A percentile compares a stretch with the other conserved stretches of the same genome.
Conservation (phyloP, 1,140 invertebrate genomes). For the Drosophila orosa region DNA sequence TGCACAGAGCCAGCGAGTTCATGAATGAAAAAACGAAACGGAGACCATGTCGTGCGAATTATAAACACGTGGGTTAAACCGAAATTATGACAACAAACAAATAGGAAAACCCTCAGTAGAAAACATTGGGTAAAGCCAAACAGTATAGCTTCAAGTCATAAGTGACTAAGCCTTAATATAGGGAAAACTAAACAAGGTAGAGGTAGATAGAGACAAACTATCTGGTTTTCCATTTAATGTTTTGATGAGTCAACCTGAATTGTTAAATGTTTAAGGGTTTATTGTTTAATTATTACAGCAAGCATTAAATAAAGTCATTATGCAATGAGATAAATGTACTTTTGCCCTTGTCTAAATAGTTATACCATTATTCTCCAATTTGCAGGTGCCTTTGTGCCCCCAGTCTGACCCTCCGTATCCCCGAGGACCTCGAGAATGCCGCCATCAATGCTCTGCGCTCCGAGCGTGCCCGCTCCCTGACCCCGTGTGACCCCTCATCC, state of each 20-base stretch:
- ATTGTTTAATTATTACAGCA: neutral
- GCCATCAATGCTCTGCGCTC: constrained; percentile 68
- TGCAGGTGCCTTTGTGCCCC: constrained; percentile 67
- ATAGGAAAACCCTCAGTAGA: constrained; percentile 20
- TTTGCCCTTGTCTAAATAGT: no score
- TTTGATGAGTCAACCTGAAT: neutral
- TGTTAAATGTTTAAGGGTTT: neutral
- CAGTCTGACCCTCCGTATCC: constrained; percentile 65
- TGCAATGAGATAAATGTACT: no score
- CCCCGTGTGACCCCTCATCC: constrained; percentile 42
- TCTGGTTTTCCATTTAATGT: neutral
- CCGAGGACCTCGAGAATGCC: constrained; percentile 75
- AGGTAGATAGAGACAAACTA: no score
- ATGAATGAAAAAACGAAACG: constrained; percentile 39
- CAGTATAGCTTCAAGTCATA: neutral
- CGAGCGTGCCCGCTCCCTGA: constrained; percentile 70
- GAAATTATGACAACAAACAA: constrained; percentile 10
- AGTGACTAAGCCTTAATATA: neutral
- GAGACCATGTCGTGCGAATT: constrained; percentile 13
- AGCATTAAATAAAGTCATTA: neutral
- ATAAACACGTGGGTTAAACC: constrained; percentile 26
- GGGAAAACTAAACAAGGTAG: neutral
- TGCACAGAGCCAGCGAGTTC: constrained; percentile 3
- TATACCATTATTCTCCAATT: neutral
- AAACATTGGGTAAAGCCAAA: constrained; percentile 22